A percentile compares a stretch with the other conserved stretches of the same genome.
These are phyloP conservation scores for Eriosoma lanigerum DNA, from an alignment of 1,140 invertebrate species.

Conservation along the genomic window DNA sequence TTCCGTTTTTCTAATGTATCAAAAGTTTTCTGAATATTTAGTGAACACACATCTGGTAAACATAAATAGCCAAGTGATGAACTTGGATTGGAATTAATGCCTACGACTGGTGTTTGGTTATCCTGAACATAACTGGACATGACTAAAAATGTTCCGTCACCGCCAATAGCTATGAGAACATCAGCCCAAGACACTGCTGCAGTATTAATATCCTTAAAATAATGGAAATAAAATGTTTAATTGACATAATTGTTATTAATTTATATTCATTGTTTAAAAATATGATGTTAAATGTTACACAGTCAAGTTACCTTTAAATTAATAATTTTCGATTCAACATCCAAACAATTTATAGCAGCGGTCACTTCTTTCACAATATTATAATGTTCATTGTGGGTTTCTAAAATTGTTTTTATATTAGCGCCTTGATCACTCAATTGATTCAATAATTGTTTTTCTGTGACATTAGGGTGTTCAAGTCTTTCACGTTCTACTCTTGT, in stretches of 20 bases:
- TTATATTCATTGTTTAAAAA: neutral
- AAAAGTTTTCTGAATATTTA: constrained; percentile 60
- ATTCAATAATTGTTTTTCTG: constrained; percentile 39
- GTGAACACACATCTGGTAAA: constrained; percentile 74
- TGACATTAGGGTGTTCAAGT: constrained; percentile 19
- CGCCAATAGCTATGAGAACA: constrained; percentile 90
- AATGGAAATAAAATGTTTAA: neutral
- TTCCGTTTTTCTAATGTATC: constrained; percentile 43
- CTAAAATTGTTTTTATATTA: constrained; percentile 33
- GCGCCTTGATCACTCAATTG: constrained; percentile 42
- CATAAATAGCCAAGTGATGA: constrained; percentile 92
- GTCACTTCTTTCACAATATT: constrained; percentile 46
- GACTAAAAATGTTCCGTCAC: constrained; percentile 96
- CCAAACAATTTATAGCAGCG: constrained; percentile 17
- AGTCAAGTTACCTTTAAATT: constrained; percentile 30
- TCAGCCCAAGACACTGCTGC: constrained; percentile 76
- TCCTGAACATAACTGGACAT: constrained; percentile 81
- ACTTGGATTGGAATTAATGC: constrained; percentile 95
- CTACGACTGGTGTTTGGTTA: constrained; percentile 85
- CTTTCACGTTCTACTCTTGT: constrained; percentile 43
- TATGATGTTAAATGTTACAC: neutral
- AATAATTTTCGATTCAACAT: constrained; percentile 44
- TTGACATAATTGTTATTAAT: neutral
- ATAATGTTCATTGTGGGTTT: constrained; percentile 46
- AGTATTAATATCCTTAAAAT: constrained; percentile 42